Evolutionary conservation across 2,888 invertebrate genomes (phyloP), one percentile per base, ranked within the genome.

Genomic region (Leptothorax acervorum): DNA sequence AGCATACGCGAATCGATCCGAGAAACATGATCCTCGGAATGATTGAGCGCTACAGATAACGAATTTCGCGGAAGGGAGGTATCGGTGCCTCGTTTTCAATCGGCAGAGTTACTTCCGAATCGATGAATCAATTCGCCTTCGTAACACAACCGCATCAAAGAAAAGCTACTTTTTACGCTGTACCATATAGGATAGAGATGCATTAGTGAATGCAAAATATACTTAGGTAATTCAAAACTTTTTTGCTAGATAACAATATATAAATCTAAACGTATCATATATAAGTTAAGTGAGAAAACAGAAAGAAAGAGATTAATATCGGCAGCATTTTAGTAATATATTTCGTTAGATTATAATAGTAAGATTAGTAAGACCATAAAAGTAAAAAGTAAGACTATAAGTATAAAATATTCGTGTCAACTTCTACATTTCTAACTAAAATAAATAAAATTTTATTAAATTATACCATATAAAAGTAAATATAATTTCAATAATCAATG

Each of bases 31-130:
- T 88, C 71, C 87, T 53, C 60, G 57, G 68, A 23, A 74, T 82
- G 89, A 89, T 89, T 86, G 84, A 87, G 48, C 35, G 31, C 62
- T 15, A 51, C 39, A 71, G 89, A 89, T 89, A 89, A 85, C 66
- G 39, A 53, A 79, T 42, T 78, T 84, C 87, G 83, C 65, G 84
- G 83, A 85, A 83, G 75, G 63, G 12, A 71, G n/a, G 60, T 71
- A 79, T 71, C 78, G 9, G 48, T 70, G 23, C 48, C 73, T 79
- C 18, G 79, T 81, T 81, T 71, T 62, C 60, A 60, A 79, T 62
- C 79, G 78, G n/a, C 35, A 60, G 39, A 48, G 63, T 35, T 78
- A 82, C 57, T 78, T 82, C 78, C 76, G 78, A 82, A 82, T 82
- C 82, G 63, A 78, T 66, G 63, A 82, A 78, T 82, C 78, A 82